These are phyloP conservation scores for Pionites leucogaster DNA, from an alignment of 2,113 vertebrate species.

Conservation along the genomic window DNA sequence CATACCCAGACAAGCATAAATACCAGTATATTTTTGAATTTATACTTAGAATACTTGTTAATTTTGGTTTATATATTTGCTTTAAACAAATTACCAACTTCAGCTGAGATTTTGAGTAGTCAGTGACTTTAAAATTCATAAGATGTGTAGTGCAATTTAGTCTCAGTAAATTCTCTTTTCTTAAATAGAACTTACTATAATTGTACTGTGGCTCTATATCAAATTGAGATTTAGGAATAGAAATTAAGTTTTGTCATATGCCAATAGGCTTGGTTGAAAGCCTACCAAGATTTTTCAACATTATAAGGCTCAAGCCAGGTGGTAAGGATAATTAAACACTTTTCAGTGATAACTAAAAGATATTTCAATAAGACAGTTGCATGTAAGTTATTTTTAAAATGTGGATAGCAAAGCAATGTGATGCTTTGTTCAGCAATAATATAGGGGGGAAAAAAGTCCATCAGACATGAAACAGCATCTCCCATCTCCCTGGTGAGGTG, in stretches of 20 bases:
- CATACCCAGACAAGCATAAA: not conserved
- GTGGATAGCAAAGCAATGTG: not conserved
- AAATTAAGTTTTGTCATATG: not conserved
- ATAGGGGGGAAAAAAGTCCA: not conserved
- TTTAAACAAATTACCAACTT: not conserved
- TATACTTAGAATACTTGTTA: not conserved
- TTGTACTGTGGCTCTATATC: not conserved
- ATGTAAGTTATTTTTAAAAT: not conserved
- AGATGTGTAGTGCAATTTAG: not conserved
- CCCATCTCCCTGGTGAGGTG: not conserved
- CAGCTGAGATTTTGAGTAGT: not conserved
- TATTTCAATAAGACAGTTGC: not conserved
- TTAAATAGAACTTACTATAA: not conserved
- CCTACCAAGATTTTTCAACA: not conserved
- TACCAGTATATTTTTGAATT: not conserved
- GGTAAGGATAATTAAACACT: not conserved
- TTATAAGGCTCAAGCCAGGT: not conserved
- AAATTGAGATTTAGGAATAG: not conserved
- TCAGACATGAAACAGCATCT: not conserved
- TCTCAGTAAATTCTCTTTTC: not conserved
- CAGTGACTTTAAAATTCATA: not conserved
- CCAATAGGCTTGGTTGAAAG: not conserved
- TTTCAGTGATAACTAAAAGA: not conserved
- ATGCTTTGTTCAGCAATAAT: not conserved
- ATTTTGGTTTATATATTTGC: not conserved